Conservation (phyloP, 2,113 vertebrate genomes). For the Recurvirostra avosetta region DNA sequence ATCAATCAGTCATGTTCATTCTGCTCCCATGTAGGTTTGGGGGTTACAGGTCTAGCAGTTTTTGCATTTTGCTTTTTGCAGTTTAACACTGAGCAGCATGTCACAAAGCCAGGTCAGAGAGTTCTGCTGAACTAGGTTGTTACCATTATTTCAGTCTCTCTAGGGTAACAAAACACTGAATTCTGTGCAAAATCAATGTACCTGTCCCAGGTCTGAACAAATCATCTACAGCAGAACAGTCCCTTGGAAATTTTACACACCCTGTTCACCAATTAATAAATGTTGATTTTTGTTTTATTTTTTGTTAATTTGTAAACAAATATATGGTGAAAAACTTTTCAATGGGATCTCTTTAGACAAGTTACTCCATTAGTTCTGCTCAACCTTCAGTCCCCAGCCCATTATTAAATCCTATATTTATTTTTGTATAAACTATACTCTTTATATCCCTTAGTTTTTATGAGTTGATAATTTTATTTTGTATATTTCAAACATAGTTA, state of each 20-base stretch:
- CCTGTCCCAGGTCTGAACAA: not conserved
- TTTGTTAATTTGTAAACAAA: not conserved
- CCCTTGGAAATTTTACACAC: not conserved
- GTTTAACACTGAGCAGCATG: slow-evolving; percentile 20
- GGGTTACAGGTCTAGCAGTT: slow-evolving; percentile 46
- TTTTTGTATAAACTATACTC: slow-evolving; percentile 34
- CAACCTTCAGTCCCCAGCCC: not conserved
- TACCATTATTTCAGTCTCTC: not conserved
- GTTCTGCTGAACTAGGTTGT: not conserved
- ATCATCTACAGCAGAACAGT: not conserved
- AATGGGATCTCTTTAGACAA: not conserved
- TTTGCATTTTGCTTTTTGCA: slow-evolving; percentile 59
- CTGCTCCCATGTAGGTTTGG: slow-evolving; percentile 52
- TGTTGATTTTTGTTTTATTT: not conserved
- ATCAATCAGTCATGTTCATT: slow-evolving; percentile 56
- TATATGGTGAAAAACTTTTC: not conserved
- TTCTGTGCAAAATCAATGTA: not conserved
- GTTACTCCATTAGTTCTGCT: not conserved
- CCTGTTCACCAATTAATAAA: not conserved
- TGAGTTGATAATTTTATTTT: slow-evolving; percentile 48
- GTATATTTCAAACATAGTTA: slow-evolving; percentile 7
- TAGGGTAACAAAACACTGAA: not conserved
- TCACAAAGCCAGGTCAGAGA: not conserved
- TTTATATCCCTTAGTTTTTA: slow-evolving; percentile 40
- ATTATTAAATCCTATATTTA: slow-evolving; percentile 39